A percentile compares a stretch with the other conserved stretches of the same genome.
phyloP scores from a whole-genome alignment of 1,140 invertebrate genomes.

The Drosophila setifemur region DNA sequence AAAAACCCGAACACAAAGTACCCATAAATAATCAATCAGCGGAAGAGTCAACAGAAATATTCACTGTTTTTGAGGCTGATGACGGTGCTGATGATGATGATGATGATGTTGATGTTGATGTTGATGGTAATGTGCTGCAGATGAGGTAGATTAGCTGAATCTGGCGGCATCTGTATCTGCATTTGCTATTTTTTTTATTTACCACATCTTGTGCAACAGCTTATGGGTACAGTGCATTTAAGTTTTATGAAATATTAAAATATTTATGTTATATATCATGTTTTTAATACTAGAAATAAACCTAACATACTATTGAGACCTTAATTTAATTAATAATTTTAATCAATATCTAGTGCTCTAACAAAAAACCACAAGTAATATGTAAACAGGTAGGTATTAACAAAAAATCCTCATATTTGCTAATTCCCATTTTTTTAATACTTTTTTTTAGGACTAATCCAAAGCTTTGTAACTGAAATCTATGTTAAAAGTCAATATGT shows the following conservation, averaged over 20 bases:
- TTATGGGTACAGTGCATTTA: not conserved
- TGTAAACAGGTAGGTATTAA: not conserved
- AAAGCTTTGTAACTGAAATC: not conserved
- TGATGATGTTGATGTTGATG: not conserved
- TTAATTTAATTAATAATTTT: too few relatives aligned
- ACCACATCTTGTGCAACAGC: slow-evolving; percentile 3
- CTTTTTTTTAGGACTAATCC: not conserved
- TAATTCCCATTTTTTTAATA: not conserved
- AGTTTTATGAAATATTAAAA: not conserved
- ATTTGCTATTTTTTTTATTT: slow-evolving; percentile 11
- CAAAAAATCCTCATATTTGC: not conserved
- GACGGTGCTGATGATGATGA: slow-evolving; percentile 31
- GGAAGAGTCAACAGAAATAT: slow-evolving; percentile 36
- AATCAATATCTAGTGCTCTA: too few relatives aligned
- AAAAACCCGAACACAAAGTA: slow-evolving; percentile 15
- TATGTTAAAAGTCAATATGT: slow-evolving; percentile 43
- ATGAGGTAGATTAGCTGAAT: slow-evolving; percentile 14
- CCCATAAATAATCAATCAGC: slow-evolving; percentile 49
- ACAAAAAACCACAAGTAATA: too few relatives aligned
- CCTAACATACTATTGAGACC: too few relatives aligned
- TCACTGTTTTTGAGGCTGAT: slow-evolving; percentile 13
- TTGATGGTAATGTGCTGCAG: not conserved
- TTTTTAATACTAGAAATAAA: not conserved
- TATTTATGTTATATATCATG: too few relatives aligned
- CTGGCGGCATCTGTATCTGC: slow-evolving; percentile 14